Base-by-base conservation (phyloP, 2,888 invertebrate genomes). In the Suillia variegata region DNA sequence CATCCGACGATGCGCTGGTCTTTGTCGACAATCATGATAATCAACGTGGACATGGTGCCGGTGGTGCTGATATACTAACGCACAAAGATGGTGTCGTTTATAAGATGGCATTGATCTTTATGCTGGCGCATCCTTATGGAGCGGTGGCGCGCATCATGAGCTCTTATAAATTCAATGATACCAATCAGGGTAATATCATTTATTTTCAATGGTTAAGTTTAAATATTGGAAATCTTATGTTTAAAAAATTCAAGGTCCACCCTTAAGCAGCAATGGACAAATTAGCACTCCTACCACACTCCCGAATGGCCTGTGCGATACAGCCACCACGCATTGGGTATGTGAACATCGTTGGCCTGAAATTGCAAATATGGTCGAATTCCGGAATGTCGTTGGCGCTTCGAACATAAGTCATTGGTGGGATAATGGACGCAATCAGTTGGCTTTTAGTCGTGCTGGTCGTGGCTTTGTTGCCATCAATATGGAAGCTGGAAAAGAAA, bases 1-100 rank as follows among this genome's bases (percentile, higher is more conserved):
- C 85, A 13, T 52, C 84, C 83, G 1, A 73, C 66, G 3, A 86
- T 62, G 86, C 91, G 1, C 73, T 93, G 0, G 87, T 89, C 2
- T 94, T 94, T 75, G 86, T 94, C 42, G 94, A 94, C 74, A 95
- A 96, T 81, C 95, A 95, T 74, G 94, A 95, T 78, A 92, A 90
- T 75, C 93, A 94, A 78, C 85, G 95, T 74, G 89, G 94, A 73
- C 89, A 88, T 63, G 87, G 87, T 42, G 62, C 42, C 21, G 62
- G 74, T 76, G 56, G 86, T 89, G 53, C 82, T 90, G 10, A 90
- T 87, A 1, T 87, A 89, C 79, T 67, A 53, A 59, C 60, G 12
- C 15, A 54, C 12, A 90, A 89, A 70, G 75, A 81, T 2, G 22
- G 88, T 0, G 87, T 84, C 67, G 80, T 82, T 5, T 92, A 92